Conservation (phyloP, 2,797 vertebrate species). For the Oophaga sylvatica region DNA sequence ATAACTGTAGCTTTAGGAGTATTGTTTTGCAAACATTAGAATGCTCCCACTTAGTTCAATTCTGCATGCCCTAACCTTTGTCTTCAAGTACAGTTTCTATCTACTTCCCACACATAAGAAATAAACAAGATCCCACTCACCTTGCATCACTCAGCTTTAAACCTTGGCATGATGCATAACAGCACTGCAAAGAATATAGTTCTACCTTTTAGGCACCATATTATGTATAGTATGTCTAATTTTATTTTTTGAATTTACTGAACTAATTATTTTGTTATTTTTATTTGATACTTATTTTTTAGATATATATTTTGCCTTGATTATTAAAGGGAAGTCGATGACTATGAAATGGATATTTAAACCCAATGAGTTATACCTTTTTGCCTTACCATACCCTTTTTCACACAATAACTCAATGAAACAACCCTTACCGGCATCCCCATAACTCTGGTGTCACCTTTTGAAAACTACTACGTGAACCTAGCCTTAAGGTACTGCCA, state of each 20-base stretch:
- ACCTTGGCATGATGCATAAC: not conserved
- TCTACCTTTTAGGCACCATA: not conserved
- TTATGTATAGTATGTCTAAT: not conserved
- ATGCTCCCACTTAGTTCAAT: not conserved
- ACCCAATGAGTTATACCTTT: too few species aligned
- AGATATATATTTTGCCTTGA: not conserved
- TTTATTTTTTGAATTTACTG: not conserved
- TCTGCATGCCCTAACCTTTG: not conserved
- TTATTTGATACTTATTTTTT: not conserved
- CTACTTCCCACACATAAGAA: not conserved
- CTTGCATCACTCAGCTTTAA: not conserved
- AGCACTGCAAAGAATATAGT: not conserved
- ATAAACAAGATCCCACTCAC: constrained; percentile 12
- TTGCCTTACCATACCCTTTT: not conserved
- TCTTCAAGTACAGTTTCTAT: not conserved
- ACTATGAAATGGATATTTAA: not conserved
- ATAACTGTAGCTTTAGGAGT: not conserved
- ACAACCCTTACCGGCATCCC: not conserved
- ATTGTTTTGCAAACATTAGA: not conserved
- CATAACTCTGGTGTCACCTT: not conserved
- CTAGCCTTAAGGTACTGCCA: too few species aligned
- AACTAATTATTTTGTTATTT: not conserved
- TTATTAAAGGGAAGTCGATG: not conserved
- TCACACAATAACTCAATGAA: not conserved
- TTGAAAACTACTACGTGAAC: not conserved